Evolutionary conservation across 2,113 vertebrate species (phyloP).

Genomic region (Platycercus adscitus): DNA sequence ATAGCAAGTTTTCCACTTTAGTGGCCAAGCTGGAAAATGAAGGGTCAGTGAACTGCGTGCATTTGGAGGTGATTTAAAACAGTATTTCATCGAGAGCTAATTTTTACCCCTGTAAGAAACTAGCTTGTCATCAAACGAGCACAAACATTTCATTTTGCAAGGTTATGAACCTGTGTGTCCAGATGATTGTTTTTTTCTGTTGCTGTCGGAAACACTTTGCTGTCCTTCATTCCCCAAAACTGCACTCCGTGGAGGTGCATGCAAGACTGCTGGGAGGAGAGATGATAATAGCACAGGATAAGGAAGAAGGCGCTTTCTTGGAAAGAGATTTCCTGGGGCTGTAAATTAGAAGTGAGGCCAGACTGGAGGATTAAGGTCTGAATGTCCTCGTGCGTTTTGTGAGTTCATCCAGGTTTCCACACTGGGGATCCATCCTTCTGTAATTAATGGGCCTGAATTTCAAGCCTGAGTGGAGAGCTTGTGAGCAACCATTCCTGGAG

Average conservation of each 20-base stretch:
- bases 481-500: not conserved
- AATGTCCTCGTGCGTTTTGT: not conserved
- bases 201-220: not conserved
- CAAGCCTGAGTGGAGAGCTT: not conserved
- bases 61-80: not conserved
- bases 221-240: not conserved
- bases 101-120: not conserved
- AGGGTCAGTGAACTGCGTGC: not conserved
- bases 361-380: conserved; percentile 12
- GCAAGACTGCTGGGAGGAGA: not conserved
- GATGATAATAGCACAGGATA: not conserved
- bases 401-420: conserved; percentile 33
- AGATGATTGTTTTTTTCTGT: not conserved
- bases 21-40: not conserved
- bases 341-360: conserved; percentile 9
- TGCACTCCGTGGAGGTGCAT: fast-evolving
- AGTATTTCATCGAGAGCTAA: not conserved
- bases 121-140: not conserved
- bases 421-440: not conserved
- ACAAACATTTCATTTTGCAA: not conserved
- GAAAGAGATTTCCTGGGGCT: conserved; percentile 13
- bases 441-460: conserved; percentile 28
- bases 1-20: not conserved
- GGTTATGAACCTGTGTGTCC: not conserved
- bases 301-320: not conserved